A percentile compares a stretch with the other conserved stretches of the same genome.
Conservation (phyloP, 1,140 invertebrate genomes). For the Drosophila arizonae region DNA sequence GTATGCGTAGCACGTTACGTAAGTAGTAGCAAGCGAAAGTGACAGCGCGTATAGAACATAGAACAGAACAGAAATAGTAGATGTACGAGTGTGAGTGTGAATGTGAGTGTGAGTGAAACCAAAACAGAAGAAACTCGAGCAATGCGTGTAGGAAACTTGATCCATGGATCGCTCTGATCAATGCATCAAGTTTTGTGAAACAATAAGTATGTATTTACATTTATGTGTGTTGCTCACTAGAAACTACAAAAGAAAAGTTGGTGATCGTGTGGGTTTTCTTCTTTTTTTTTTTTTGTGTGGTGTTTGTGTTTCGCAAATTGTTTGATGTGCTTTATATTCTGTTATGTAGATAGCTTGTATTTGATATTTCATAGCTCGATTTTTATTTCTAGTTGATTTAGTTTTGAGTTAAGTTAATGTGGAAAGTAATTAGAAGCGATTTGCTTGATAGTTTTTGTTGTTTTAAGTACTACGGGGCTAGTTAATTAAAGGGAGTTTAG, state of each 20-base stretch:
- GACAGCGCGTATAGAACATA: constrained; percentile 40
- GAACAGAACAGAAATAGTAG: constrained; percentile 19
- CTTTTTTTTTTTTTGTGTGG: constrained; percentile 2
- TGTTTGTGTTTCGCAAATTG: constrained; percentile 45
- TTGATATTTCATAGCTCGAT: constrained; percentile 78
- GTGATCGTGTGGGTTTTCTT: constrained; percentile 10
- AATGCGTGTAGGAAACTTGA: constrained; percentile 11
- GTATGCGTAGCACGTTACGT: constrained; percentile 43
- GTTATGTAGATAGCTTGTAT: constrained; percentile 75
- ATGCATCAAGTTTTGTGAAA: neutral
- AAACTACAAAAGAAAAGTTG: constrained; percentile 19
- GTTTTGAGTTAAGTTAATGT: constrained; percentile 64
- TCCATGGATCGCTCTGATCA: constrained; percentile 13
- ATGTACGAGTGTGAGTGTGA: constrained; percentile 12
- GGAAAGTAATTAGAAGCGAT: constrained; percentile 62
- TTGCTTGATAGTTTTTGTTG: constrained; percentile 47
- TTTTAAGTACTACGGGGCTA: constrained; percentile 58
- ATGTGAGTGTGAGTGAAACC: constrained; percentile 1
- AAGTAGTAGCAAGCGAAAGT: constrained; percentile 55
- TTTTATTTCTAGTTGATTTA: constrained; percentile 59
- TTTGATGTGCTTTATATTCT: constrained; percentile 78
- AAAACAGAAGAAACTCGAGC: constrained; percentile 6
- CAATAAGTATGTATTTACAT: neutral
- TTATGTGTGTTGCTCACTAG: neutral
- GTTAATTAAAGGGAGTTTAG: constrained; percentile 41